A percentile compares a stretch with the other conserved stretches of the same genome.
These are phyloP conservation scores for Paraescarpia echinospica DNA, from an alignment of 1,140 invertebrate genomes.

Conservation along the genomic window DNA sequence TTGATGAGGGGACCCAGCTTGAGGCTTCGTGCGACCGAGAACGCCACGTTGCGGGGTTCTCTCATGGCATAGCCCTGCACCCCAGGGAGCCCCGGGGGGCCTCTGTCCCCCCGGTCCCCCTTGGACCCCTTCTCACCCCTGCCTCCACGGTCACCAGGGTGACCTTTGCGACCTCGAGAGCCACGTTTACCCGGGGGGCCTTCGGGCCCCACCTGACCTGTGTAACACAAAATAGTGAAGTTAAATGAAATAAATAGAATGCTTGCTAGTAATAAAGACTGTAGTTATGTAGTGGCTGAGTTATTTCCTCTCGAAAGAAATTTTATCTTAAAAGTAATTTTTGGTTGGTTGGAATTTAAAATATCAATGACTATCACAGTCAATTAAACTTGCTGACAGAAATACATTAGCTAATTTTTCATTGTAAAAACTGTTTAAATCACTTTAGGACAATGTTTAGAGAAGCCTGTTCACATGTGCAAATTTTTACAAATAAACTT, in stretches of 20 bases:
- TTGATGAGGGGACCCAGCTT: constrained; percentile 52
- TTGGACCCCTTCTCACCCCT: constrained; percentile 1
- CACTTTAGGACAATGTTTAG: no score
- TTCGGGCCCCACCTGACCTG: constrained; percentile 25
- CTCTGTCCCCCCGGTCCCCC: constrained; percentile 14
- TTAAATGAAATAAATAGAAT: neutral
- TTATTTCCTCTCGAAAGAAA: no score
- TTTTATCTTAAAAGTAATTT: no score
- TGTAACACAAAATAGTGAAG: neutral
- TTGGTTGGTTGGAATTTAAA: no score
- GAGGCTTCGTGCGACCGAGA: constrained; percentile 49
- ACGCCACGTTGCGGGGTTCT: constrained; percentile 39
- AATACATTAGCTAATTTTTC: no score
- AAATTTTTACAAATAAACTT: no score
- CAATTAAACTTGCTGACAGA: no score
- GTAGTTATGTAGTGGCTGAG: no score
- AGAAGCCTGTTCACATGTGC: no score
- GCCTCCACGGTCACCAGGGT: constrained; percentile 19
- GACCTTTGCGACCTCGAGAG: constrained; percentile 37
- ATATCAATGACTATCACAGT: no score
- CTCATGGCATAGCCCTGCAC: constrained; percentile 34
- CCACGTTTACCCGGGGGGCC: constrained; percentile 39
- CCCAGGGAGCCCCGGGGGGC: constrained; percentile 26
- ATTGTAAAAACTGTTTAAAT: no score
- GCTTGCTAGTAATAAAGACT: neutral